Conservation (phyloP, 2,113 vertebrate species). For the Leiothrix lutea region DNA sequence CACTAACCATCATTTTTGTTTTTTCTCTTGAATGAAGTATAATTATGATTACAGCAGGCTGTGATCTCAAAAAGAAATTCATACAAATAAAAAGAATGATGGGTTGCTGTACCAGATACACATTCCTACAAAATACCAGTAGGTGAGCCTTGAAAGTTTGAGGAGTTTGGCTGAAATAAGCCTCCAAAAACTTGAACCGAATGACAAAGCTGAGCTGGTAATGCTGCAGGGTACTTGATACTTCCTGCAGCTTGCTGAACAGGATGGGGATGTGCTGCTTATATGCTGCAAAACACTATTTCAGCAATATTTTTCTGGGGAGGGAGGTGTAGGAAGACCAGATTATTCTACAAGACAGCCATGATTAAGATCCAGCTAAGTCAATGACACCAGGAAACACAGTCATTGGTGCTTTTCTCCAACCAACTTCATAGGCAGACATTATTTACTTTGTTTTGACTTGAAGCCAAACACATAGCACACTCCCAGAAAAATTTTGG, state of each 20-base stretch:
- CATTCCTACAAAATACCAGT: not conserved
- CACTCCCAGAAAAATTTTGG: not conserved
- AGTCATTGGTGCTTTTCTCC: not conserved
- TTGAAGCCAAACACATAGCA: not conserved
- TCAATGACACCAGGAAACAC: not conserved
- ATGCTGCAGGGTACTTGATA: not conserved
- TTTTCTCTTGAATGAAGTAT: not conserved
- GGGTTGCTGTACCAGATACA: not conserved
- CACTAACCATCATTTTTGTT: not conserved
- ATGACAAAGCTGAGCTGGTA: not conserved
- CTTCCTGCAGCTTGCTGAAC: not conserved
- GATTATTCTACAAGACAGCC: not conserved
- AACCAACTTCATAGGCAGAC: not conserved
- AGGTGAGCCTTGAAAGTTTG: not conserved
- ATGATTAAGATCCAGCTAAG: not conserved
- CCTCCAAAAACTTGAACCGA: not conserved
- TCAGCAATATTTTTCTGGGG: not conserved
- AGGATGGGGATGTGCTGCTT: not conserved
- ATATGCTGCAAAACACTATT: not conserved
- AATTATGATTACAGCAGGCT: not conserved
- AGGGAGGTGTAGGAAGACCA: not conserved
- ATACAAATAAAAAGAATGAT: not conserved
- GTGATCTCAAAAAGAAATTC: not conserved
- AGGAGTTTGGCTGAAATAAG: not conserved
- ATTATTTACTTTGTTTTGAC: not conserved